Evolutionary conservation across 1,140 invertebrate genomes (phyloP).

Genomic region (Chymomyza costata): DNA sequence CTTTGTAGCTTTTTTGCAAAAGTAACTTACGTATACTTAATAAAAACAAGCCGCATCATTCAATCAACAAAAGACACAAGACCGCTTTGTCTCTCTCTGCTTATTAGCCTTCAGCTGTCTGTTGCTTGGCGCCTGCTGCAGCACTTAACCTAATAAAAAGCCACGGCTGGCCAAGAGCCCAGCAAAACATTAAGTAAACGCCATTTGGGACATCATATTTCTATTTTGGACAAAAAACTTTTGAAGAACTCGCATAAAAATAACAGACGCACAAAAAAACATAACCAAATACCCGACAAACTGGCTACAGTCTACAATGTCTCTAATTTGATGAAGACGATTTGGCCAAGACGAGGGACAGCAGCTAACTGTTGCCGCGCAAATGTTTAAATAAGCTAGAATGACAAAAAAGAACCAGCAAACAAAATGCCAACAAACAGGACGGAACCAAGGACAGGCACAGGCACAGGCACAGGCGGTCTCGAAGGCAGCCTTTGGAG

Average conservation of each 20-base stretch:
- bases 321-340: slow-evolving; percentile 66
- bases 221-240: slow-evolving; percentile 42
- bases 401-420: slow-evolving; percentile 6
- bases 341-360: slow-evolving; percentile 9
- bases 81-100: too few relatives aligned
- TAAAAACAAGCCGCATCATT: too few relatives aligned
- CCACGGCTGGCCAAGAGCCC: slow-evolving; percentile 18
- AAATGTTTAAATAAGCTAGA: background rate
- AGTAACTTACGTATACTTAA: too few relatives aligned
- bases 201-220: slow-evolving; percentile 4
- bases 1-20: too few relatives aligned
- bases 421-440: slow-evolving; percentile 58
- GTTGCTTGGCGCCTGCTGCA: slow-evolving; percentile 18
- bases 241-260: slow-evolving; percentile 72
- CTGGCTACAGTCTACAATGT: slow-evolving; percentile 33
- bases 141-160: slow-evolving; percentile 68
- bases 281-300: slow-evolving; percentile 2
- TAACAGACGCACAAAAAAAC: slow-evolving; percentile 45
- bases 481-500: slow-evolving; percentile 9
- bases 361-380: too few relatives aligned
- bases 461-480: too few relatives aligned
- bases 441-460: slow-evolving; percentile 16
- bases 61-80: too few relatives aligned
- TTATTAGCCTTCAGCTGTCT: too few relatives aligned
- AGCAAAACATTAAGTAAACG: slow-evolving; percentile 68